These are phyloP conservation scores for Drosophila seguyi DNA, from an alignment of 1,140 invertebrate genomes.

Conservation along the genomic window DNA sequence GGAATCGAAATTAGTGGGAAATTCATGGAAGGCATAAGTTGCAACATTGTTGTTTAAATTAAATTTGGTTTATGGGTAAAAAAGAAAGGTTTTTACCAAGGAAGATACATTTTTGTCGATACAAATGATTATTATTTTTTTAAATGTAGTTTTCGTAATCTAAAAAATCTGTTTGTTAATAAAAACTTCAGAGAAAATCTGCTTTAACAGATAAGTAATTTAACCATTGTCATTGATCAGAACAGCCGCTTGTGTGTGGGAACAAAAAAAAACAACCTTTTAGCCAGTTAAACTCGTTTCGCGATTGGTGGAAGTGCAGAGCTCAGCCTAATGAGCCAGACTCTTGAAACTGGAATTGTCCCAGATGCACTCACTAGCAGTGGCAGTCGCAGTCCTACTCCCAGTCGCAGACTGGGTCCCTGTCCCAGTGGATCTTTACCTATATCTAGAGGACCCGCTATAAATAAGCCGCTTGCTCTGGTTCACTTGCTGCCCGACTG, in stretches of 20 bases:
- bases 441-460: constrained; percentile 18
- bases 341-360: constrained; percentile 48
- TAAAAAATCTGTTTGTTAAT: background rate
- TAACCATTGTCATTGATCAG: constrained; percentile 48
- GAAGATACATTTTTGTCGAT: background rate
- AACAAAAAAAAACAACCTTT: constrained; percentile 49
- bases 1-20: background rate
- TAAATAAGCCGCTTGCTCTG: constrained; percentile 39
- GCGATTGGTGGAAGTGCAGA: constrained; percentile 11
- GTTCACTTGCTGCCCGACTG: constrained; percentile 34
- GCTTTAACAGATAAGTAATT: constrained; percentile 8
- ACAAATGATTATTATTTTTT: background rate
- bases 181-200: background rate
- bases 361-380: background rate
- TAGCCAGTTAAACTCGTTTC: constrained; percentile 66
- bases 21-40: background rate
- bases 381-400: background rate
- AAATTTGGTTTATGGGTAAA: background rate
- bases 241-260: constrained; percentile 10
- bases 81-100: background rate
- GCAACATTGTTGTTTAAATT: background rate
- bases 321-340: constrained; percentile 15
- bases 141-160: background rate
- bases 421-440: constrained; percentile 10
- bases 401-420: background rate